phyloP scores from a whole-genome alignment of 2,113 vertebrate species.

The Gallinago paraguaiae region DNA sequence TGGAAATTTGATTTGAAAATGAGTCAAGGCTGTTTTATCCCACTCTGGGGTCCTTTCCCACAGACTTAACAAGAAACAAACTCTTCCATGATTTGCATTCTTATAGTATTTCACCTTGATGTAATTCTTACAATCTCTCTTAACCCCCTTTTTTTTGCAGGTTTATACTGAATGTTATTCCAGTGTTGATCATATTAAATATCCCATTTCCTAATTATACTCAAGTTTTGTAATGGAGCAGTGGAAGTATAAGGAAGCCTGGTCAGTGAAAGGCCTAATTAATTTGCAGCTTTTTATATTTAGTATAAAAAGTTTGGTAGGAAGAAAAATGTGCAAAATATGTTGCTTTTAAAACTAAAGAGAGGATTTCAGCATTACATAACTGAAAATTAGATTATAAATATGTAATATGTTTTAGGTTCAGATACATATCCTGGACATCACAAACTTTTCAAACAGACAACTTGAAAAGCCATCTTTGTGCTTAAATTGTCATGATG shows the following conservation, averaged over 20 bases:
- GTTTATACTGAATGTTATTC: neutral
- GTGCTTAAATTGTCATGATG: neutral
- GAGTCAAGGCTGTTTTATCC: neutral
- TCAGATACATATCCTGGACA: neutral
- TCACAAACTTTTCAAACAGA: neutral
- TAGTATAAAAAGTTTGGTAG: neutral
- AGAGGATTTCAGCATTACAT: neutral
- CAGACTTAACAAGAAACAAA: neutral
- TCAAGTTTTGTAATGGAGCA: neutral
- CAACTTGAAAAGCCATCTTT: fast-evolving
- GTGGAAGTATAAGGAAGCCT: neutral
- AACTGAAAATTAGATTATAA: neutral
- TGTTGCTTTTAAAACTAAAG: neutral
- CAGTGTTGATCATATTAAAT: neutral
- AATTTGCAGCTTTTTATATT: neutral
- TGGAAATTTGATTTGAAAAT: slow-evolving; percentile 18
- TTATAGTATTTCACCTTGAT: neutral
- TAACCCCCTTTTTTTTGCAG: neutral
- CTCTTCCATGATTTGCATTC: neutral
- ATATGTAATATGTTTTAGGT: neutral
- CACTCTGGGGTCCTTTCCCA: neutral
- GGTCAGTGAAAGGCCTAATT: neutral
- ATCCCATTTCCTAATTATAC: neutral
- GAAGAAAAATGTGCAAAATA: neutral
- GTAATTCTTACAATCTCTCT: neutral